Evolutionary conservation across 2,113 vertebrate genomes (phyloP), one percentile per base, ranked within the genome.

Genomic region (Blennius ocellaris): DNA sequence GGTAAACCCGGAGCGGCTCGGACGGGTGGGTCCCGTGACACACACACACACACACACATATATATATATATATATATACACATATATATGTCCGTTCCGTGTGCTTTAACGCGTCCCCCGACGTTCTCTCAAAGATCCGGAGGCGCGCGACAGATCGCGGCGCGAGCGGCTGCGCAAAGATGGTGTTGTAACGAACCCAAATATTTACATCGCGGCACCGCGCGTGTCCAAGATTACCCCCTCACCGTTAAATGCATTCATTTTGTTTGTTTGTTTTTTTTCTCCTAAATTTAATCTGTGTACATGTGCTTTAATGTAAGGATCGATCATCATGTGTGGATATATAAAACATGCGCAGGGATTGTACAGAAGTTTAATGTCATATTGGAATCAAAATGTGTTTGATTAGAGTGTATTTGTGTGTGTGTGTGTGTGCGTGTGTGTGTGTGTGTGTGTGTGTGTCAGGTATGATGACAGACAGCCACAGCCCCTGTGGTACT

Each of bases 381-480:
- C 21, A 30, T 30, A 30, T 51, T 37, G 11, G 11, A 14, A 48
- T 1, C 14, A 48, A 6, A n/a, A 12, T 12, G 11, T 14, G 12
- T 48, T 4, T n/a, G 7, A 48, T 15, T 11, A 14, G 2, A 5
- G 45, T 7, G 45, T 41, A 9, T 41, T 8, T 8, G 11, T 4
- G 6, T 50, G 6, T 53, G 39, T 6, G 8, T 43, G 8, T 54
- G 45, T 6, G 45, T 41, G 41, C 10, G 8, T 8, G 12, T 5
- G 7, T 51, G 8, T 53, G 39, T 6, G 6, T 43, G 8, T 54
- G 10, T 67, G 3, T 58, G n/a, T 62, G 2, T 58, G 3, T 16
- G 6, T 7, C 70, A 89, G 83, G 81, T 87, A 80, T 87, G 82
- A 86, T 87, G 87, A 68, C 69, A 83, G 52, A 78, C 56, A 11